Percentiles rank a stretch among this genome's conserved stretches.
phyloP scores from a whole-genome alignment of 2,888 invertebrate species.

The Drosophila fulvimacula region DNA sequence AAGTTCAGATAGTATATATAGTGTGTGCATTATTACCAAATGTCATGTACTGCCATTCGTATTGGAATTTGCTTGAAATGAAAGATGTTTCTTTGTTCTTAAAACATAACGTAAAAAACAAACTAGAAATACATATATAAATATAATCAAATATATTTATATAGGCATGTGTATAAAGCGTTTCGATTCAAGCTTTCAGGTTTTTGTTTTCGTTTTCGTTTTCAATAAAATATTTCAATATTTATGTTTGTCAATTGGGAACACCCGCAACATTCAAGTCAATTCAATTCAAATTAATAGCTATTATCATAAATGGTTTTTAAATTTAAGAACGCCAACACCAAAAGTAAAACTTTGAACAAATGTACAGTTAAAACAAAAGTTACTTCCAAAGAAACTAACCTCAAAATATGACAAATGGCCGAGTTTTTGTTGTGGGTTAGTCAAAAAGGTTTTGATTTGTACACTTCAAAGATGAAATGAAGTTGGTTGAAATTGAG shows the following conservation, averaged over 20 bases:
- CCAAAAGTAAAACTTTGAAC: conserved; percentile 19
- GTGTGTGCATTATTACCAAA: conserved; percentile 54
- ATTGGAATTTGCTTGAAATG: conserved; percentile 39
- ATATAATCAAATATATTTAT: conserved; percentile 4
- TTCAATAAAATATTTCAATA: not conserved
- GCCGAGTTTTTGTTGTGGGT: not conserved
- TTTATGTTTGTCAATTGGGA: conserved; percentile 10
- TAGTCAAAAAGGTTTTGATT: not conserved
- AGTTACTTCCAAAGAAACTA: conserved; percentile 23
- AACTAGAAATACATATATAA: conserved; percentile 12
- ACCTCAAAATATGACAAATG: conserved; percentile 15
- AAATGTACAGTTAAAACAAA: conserved; percentile 46
- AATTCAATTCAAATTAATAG: conserved; percentile 35
- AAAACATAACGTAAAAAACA: conserved; percentile 35
- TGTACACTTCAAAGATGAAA: not conserved
- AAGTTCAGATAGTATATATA: conserved; percentile 3
- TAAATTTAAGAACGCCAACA: conserved; percentile 41
- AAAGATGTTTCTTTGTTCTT: conserved; percentile 37
- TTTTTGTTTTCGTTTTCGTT: conserved; percentile 3
- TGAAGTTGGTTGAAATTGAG: not conserved
- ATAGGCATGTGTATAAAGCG: conserved; percentile 37
- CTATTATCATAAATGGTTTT: conserved; percentile 12
- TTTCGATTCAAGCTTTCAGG: conserved; percentile 33
- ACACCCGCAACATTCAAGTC: conserved; percentile 34
- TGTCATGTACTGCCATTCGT: conserved; percentile 67